A percentile compares a stretch with the other conserved stretches of the same genome.
Evolutionary conservation across 2,888 invertebrate species (phyloP).

Genomic region (Tuberolachnus salignus): DNA sequence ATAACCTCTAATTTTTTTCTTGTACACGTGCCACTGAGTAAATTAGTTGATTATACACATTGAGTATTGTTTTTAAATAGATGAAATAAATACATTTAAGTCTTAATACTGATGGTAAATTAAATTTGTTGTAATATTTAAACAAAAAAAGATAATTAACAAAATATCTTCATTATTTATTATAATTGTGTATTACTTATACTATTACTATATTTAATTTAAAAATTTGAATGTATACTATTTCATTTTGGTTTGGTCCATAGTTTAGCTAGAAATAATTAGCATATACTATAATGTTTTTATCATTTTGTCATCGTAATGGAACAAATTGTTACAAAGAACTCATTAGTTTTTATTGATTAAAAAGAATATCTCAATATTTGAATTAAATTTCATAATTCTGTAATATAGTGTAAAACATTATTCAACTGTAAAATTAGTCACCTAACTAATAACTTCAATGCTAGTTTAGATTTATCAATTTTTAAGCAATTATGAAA

Average conservation of each 20-base stretch:
- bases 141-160: too few species aligned
- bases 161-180: too few species aligned
- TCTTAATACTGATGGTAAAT: too few species aligned
- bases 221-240: background rate
- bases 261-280: constrained; percentile 8
- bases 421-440: too few species aligned
- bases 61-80: too few species aligned
- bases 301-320: constrained; percentile 4
- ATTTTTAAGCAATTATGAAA: background rate
- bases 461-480: background rate
- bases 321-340: background rate
- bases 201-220: too few species aligned
- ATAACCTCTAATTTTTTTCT: too few species aligned
- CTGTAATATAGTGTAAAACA: background rate
- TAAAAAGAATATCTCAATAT: background rate
- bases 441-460: background rate
- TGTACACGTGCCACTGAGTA: too few species aligned
- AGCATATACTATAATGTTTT: background rate
- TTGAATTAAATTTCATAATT: background rate
- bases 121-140: too few species aligned
- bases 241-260: background rate
- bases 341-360: background rate
- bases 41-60: too few species aligned
- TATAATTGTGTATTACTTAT: too few species aligned
- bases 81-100: too few species aligned